phyloP scores from a whole-genome alignment of 2,797 vertebrate species.

The Enteromius trimaculatus region DNA sequence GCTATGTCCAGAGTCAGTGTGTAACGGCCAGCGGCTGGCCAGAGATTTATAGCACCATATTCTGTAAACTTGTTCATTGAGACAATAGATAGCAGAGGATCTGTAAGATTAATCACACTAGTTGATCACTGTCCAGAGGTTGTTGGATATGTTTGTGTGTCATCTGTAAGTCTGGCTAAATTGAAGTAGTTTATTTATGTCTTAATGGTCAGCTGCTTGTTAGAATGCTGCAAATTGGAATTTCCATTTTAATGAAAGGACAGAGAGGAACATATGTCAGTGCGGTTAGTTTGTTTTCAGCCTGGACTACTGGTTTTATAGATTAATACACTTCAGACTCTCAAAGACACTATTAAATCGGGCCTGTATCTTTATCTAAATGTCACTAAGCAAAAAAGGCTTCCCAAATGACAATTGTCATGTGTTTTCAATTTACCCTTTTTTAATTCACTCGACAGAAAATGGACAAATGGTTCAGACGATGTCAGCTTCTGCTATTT shows the following conservation, averaged over 20 bases:
- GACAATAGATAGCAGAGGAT: constrained; percentile 65
- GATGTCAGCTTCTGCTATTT: background rate
- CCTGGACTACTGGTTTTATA: background rate
- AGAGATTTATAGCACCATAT: constrained; percentile 71
- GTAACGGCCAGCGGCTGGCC: constrained; percentile 65
- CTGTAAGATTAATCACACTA: constrained; percentile 66
- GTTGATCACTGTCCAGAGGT: constrained; percentile 72
- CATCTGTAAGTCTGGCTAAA: constrained; percentile 51
- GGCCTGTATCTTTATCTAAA: background rate
- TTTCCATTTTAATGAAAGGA: constrained; percentile 65
- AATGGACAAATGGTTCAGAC: constrained; percentile 1
- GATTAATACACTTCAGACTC: constrained; percentile 21
- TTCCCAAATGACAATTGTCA: constrained; percentile 11
- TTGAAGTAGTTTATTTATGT: constrained; percentile 54
- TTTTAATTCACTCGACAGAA: constrained; percentile 1
- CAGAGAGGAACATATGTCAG: constrained; percentile 60
- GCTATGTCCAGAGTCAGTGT: constrained; percentile 68
- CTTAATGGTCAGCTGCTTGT: constrained; percentile 54
- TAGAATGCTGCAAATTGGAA: constrained; percentile 57
- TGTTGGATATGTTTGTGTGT: constrained; percentile 60
- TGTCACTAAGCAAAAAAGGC: background rate
- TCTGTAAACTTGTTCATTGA: constrained; percentile 66
- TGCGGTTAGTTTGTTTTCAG: background rate
- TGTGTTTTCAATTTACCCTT: background rate
- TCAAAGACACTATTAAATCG: constrained; percentile 14